Conservation (phyloP, 2,888 invertebrate species). For the Drosophila histrio region DNA sequence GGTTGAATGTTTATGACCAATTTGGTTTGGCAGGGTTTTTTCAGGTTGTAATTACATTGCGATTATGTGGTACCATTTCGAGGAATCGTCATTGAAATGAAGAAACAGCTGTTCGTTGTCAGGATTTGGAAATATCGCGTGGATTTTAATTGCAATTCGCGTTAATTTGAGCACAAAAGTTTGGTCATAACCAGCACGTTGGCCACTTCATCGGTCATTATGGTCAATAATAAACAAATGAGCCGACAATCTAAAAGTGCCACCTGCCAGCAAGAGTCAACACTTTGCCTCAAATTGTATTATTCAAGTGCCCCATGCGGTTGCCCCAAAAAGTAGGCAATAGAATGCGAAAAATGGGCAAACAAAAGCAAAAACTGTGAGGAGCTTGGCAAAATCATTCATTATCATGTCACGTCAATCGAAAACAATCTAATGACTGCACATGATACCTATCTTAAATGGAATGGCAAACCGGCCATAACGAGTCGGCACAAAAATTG, state of each 20-base stretch:
- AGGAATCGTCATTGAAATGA: slow-evolving; percentile 30
- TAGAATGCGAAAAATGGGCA: slow-evolving; percentile 11
- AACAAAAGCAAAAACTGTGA: slow-evolving; percentile 3
- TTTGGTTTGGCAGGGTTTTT: neutral
- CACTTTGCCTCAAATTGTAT: slow-evolving; percentile 37
- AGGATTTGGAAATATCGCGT: slow-evolving; percentile 56
- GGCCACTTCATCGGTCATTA: slow-evolving; percentile 66
- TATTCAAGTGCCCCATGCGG: slow-evolving; percentile 16
- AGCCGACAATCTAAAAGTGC: slow-evolving; percentile 44
- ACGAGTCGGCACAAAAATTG: slow-evolving; percentile 34
- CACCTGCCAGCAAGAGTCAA: slow-evolving; percentile 34
- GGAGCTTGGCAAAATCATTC: slow-evolving; percentile 60
- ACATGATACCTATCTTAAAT: slow-evolving; percentile 81
- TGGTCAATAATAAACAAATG: slow-evolving; percentile 65
- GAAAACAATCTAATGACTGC: slow-evolving; percentile 81
- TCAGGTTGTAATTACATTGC: slow-evolving; percentile 44
- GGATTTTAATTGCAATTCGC: slow-evolving; percentile 63
- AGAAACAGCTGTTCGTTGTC: slow-evolving; percentile 1
- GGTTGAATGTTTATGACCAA: slow-evolving; percentile 16
- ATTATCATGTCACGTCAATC: slow-evolving; percentile 82
- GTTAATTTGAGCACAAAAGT: slow-evolving; percentile 63
- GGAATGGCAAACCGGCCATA: slow-evolving; percentile 54
- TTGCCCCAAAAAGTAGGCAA: slow-evolving; percentile 43
- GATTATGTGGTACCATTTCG: slow-evolving; percentile 35
- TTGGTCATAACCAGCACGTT: slow-evolving; percentile 50